Evolutionary conservation across 2,888 invertebrate genomes (phyloP).

Genomic region (Caradrina clavipalpis): DNA sequence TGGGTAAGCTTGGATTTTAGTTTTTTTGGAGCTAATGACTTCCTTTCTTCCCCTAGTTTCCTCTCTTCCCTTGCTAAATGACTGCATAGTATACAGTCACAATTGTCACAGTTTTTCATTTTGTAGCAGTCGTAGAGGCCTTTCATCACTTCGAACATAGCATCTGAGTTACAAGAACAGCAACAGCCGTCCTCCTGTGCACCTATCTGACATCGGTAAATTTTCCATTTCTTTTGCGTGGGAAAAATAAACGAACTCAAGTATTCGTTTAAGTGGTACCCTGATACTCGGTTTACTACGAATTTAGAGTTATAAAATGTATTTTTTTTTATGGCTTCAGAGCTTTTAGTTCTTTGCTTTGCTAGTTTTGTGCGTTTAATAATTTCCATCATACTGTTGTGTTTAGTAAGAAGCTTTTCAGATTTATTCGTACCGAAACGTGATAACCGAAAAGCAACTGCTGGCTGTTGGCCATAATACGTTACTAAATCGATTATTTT

Average conservation of each 20-base stretch:
- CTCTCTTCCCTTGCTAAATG: slow-evolving; percentile 64
- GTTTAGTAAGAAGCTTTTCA: slow-evolving; percentile 22
- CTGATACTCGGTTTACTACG: slow-evolving; percentile 37
- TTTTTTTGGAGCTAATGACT: slow-evolving; percentile 35
- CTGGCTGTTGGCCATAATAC: slow-evolving; percentile 22
- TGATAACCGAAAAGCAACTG: slow-evolving; percentile 36
- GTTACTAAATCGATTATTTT: slow-evolving; percentile 11
- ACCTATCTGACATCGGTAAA: slow-evolving; percentile 67
- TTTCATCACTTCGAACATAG: slow-evolving; percentile 86
- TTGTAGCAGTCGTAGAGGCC: slow-evolving; percentile 84
- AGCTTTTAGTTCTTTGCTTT: slow-evolving; percentile 29
- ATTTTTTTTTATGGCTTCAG: slow-evolving; percentile 15
- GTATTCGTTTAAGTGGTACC: slow-evolving; percentile 16
- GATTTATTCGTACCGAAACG: background rate
- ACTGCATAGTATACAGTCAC: slow-evolving; percentile 81
- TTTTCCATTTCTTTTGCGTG: slow-evolving; percentile 51
- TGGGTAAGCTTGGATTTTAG: slow-evolving; percentile 29
- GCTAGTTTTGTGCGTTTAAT: slow-evolving; percentile 20
- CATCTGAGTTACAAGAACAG: slow-evolving; percentile 77
- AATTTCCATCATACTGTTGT: slow-evolving; percentile 33
- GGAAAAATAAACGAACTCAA: slow-evolving; percentile 35
- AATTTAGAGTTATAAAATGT: slow-evolving; percentile 23
- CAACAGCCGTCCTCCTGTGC: slow-evolving; percentile 72
- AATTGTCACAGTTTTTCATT: slow-evolving; percentile 81
- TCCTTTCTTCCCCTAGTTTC: slow-evolving; percentile 23